Evolutionary conservation across 2,113 vertebrate species (phyloP), one percentile per base, ranked within the genome.

Genomic region (Bufo bufo): DNA sequence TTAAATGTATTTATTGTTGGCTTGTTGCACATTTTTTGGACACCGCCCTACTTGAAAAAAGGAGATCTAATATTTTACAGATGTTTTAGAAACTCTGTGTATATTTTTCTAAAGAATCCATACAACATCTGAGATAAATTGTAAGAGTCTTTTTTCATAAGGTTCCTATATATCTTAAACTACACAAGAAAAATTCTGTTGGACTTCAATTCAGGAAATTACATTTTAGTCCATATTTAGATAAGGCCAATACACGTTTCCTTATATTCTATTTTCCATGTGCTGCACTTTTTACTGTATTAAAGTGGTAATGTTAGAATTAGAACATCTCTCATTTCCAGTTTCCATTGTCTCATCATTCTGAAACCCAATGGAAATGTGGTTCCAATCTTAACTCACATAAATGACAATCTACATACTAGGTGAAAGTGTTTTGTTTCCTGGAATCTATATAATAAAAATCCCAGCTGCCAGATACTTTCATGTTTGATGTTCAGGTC

Each of bases 51-150:
- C 7, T 56, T 80, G 43, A 75, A 71, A 20, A 80, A 77, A 88
- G 50, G 12, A 61, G 17, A 17, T 19, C 45, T 84, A 88, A 88
- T 56, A 84, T 77, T 77, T 84, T 88, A 75, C 87, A 88, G 87
- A 88, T 88, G 87, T 74, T 77, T 77, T 87, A 6, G 56, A 77
- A 75, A 84, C 71, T 87, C 11, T 77, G 66, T 84, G 71, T 77
- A 82, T 75, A 75, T 82, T 82, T 87, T 87, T 4, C 43, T 82
- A 49, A 88, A 83, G 56, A n/a, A 83, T 45, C 65, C 50, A 66
- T 83, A 74, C 52, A 86, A 13, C 86, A 88, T 88, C 87, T 88
- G 87, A 83, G 66, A 88, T 83, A 63, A 61, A 88, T 77, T 77
- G 47, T 19, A 52, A 12, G n/a, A 61, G 61, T 63, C 84, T 83